These are phyloP conservation scores for Ennomos quercinarius DNA, from an alignment of 2,888 invertebrate genomes.

Conservation along the genomic window DNA sequence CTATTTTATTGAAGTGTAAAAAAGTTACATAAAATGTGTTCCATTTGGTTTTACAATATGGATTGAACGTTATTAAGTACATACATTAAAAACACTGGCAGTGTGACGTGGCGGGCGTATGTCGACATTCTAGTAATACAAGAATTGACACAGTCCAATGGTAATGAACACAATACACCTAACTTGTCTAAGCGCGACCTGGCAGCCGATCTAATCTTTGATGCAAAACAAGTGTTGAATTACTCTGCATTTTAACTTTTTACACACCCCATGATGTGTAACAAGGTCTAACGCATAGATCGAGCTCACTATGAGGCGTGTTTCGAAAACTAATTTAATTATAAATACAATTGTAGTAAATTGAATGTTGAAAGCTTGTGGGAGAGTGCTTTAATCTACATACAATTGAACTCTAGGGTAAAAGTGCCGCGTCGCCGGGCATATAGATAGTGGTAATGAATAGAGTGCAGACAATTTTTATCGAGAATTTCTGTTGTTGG, in stretches of 20 bases:
- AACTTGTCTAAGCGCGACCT: conserved; percentile 50
- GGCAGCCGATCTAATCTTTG: conserved; percentile 68
- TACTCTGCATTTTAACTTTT: conserved; percentile 52
- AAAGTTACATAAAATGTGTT: conserved; percentile 75
- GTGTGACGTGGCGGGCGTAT: conserved; percentile 83
- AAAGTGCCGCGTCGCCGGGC: conserved; percentile 43
- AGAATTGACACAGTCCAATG: conserved; percentile 88
- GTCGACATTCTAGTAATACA: conserved; percentile 87
- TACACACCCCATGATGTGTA: conserved; percentile 72
- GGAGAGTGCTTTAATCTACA: conserved; percentile 58
- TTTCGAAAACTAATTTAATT: conserved; percentile 53
- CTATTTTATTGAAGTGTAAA: conserved; percentile 81
- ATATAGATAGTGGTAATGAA: conserved; percentile 50
- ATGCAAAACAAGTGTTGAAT: conserved; percentile 71
- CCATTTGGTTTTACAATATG: conserved; percentile 53
- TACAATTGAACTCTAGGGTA: conserved; percentile 55
- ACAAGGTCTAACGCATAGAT: conserved; percentile 80
- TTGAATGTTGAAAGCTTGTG: conserved; percentile 59
- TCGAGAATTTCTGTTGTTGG: conserved; percentile 33
- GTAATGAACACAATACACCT: conserved; percentile 75
- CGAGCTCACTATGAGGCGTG: conserved; percentile 73
- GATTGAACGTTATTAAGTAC: conserved; percentile 47
- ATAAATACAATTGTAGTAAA: conserved; percentile 46
- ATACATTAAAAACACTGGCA: conserved; percentile 69
- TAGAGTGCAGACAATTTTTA: conserved; percentile 35